Conservation (phyloP, 2,888 invertebrate genomes). For the Mimas tiliae region DNA sequence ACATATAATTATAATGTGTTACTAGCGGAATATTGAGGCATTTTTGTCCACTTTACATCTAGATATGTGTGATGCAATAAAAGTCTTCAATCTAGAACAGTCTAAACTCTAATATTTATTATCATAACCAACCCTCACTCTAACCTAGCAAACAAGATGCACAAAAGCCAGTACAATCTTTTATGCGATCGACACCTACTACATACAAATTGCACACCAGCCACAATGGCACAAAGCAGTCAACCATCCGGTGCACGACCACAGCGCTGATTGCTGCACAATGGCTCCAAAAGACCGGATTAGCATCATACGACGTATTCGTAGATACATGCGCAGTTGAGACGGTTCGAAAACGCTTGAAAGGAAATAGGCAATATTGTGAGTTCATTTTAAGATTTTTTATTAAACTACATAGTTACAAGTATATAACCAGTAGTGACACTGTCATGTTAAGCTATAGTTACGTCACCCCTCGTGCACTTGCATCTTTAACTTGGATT, state of each 20-base stretch:
- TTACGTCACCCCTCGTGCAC: too few species aligned
- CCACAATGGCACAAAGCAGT: constrained; percentile 51
- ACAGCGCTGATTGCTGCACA: constrained; percentile 61
- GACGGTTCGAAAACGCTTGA: not conserved
- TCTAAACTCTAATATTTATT: too few species aligned
- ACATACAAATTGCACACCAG: constrained; percentile 35
- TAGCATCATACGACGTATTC: not conserved
- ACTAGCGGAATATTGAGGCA: too few species aligned
- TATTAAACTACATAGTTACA: not conserved
- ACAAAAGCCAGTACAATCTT: constrained; percentile 1
- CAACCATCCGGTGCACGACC: constrained; percentile 53
- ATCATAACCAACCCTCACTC: not conserved
- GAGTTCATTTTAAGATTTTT: not conserved
- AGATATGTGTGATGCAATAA: too few species aligned
- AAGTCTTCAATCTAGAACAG: too few species aligned
- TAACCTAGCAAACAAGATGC: not conserved
- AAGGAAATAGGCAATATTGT: constrained; percentile 3
- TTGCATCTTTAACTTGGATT: too few species aligned
- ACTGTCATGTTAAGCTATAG: too few species aligned
- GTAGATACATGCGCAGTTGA: constrained; percentile 3
- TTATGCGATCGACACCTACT: constrained; percentile 30
- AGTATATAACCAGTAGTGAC: not conserved
- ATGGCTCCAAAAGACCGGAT: constrained; percentile 42
- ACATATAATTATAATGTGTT: too few species aligned
- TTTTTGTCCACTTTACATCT: too few species aligned